Conservation (phyloP, 1,140 invertebrate species). For the Zophobas atratus region DNA sequence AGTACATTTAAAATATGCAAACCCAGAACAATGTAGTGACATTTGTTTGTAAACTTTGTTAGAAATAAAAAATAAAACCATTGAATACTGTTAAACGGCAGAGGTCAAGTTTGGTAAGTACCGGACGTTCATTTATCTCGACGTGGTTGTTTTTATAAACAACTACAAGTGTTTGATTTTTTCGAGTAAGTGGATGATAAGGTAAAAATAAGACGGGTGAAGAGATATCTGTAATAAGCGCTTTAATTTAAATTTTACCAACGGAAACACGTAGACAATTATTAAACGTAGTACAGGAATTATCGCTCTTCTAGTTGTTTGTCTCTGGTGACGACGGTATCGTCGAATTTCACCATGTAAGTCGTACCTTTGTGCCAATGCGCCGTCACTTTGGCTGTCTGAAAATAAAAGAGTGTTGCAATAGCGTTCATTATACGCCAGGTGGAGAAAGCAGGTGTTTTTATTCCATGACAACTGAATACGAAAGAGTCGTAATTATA, state of each 20-base stretch:
- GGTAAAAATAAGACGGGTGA: no score
- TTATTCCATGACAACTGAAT: no score
- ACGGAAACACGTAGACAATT: conserved; percentile 8
- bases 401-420: conserved; percentile 67
- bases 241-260: neutral
- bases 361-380: conserved; percentile 99
- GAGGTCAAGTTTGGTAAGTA: neutral
- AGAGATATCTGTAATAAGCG: no score
- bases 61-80: conserved; percentile 1
- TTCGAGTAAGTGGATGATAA: no score
- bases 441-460: no score
- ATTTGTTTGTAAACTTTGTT: conserved; percentile 4
- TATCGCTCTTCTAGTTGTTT: conserved; percentile 93
- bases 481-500: no score
- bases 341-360: conserved; percentile 99
- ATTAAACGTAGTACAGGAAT: conserved; percentile 52
- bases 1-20: conserved; percentile 68
- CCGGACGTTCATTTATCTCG: neutral
- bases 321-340: conserved; percentile 92
- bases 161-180: no score
- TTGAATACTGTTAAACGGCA: neutral
- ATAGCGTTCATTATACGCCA: neutral
- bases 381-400: conserved; percentile 96
- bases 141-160: no score
- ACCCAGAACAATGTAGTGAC: neutral